Evolutionary conservation across 1,140 invertebrate species (phyloP).

Genomic region (Zaprionus kolodkinae): DNA sequence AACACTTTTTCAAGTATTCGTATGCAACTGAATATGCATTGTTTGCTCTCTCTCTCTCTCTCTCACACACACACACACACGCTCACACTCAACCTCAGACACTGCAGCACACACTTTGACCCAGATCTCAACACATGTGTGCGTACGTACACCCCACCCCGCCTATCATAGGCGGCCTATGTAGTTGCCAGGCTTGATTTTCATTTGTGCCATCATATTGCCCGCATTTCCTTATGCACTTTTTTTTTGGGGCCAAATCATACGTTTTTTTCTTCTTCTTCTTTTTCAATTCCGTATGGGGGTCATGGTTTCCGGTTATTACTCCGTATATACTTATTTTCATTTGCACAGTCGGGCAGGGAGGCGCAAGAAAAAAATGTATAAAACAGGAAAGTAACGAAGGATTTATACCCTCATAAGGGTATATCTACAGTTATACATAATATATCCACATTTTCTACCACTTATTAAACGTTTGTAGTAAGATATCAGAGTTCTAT

Average conservation of each 20-base stretch:
- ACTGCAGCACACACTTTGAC: conserved; percentile 40
- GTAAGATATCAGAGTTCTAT: too few relatives aligned
- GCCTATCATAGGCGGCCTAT: too few relatives aligned
- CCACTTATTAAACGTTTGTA: too few relatives aligned
- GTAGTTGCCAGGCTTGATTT: conserved; percentile 56
- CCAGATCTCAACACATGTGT: conserved; percentile 53
- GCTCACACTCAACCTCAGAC: conserved; percentile 8
- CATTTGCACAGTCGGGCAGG: conserved; percentile 29
- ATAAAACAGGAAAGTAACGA: neutral
- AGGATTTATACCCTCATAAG: neutral
- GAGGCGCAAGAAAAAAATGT: neutral
- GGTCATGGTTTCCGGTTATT: conserved; percentile 55
- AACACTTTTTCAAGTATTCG: conserved; percentile 30
- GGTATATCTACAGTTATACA: too few relatives aligned
- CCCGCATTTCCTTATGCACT: conserved; percentile 56
- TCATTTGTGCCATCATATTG: conserved; percentile 63
- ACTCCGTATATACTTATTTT: conserved; percentile 53
- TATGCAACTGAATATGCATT: conserved; percentile 49
- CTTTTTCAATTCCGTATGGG: conserved; percentile 33
- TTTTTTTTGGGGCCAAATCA: conserved; percentile 34
- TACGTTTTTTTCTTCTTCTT: conserved; percentile 23
- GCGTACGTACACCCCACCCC: conserved; percentile 9
- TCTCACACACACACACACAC: conserved; percentile 20
- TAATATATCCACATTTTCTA: too few relatives aligned
- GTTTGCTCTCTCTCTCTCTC: conserved; percentile 50